phyloP scores from a whole-genome alignment of 2,113 vertebrate genomes.

The Lamprotornis superbus region DNA sequence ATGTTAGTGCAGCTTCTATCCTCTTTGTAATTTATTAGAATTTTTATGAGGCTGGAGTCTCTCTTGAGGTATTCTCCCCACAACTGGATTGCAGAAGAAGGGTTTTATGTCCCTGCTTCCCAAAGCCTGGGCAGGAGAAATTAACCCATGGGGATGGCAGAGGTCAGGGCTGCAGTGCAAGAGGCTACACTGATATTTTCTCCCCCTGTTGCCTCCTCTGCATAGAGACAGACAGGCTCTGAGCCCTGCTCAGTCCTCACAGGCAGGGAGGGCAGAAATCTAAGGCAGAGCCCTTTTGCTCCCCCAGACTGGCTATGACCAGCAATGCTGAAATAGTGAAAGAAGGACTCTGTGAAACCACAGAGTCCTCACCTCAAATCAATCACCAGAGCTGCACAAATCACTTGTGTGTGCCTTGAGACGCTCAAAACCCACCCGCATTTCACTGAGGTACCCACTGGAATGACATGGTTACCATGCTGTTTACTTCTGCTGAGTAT shows the following conservation, averaged over 20 bases:
- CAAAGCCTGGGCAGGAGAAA: neutral
- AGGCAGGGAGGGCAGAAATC: neutral
- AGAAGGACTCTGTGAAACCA: neutral
- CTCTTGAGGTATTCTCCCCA: neutral
- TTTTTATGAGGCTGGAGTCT: neutral
- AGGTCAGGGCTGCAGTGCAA: neutral
- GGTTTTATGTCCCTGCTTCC: neutral
- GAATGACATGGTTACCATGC: slow-evolving; percentile 21
- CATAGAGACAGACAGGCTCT: neutral
- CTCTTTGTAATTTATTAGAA: neutral
- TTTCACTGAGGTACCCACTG: slow-evolving; percentile 20
- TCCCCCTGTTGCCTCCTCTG: neutral
- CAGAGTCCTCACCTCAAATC: slow-evolving; percentile 6
- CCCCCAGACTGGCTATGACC: neutral
- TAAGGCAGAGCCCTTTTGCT: neutral
- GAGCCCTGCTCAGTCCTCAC: neutral
- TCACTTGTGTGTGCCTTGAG: neutral
- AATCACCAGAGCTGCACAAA: neutral
- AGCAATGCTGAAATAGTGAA: neutral
- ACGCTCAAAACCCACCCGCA: neutral
- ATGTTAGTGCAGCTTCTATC: neutral
- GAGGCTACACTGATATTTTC: neutral
- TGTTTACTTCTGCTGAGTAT: slow-evolving; percentile 60
- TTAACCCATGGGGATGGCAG: neutral
- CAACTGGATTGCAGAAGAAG: neutral